A percentile compares a stretch with the other conserved stretches of the same genome.
phyloP scores from a whole-genome alignment of 2,113 vertebrate species.

The Leptodactylus fuscus region DNA sequence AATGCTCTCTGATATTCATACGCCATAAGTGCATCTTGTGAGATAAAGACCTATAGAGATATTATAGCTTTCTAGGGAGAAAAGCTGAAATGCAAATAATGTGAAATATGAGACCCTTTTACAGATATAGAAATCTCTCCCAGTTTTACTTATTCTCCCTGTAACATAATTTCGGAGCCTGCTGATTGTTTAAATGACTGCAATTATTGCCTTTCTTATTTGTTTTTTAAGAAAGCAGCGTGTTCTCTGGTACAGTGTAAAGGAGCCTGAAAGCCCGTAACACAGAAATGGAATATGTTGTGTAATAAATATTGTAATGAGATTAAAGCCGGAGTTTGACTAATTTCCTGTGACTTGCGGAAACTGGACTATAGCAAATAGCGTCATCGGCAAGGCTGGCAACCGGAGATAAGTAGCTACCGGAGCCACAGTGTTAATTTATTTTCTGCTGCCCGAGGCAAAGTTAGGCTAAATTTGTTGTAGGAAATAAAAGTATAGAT shows the following conservation, averaged over 20 bases:
- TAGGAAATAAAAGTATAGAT: conserved; percentile 43
- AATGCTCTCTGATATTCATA: neutral
- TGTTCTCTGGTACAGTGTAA: conserved; percentile 21
- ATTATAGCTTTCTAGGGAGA: conserved; percentile 6
- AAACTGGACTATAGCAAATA: conserved; percentile 35
- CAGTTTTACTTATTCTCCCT: conserved; percentile 14
- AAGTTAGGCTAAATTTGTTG: conserved; percentile 27
- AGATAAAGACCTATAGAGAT: neutral
- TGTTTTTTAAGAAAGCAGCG: conserved; percentile 28
- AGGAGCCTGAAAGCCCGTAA: conserved; percentile 38
- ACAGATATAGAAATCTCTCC: neutral
- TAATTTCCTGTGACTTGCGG: conserved; percentile 31
- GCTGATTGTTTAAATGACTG: conserved; percentile 42
- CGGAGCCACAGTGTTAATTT: conserved; percentile 43
- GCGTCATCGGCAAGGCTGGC: conserved; percentile 24
- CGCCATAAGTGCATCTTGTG: too few relatives aligned
- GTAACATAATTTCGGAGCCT: conserved; percentile 16
- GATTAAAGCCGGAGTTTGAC: conserved; percentile 30
- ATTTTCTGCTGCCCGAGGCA: conserved; percentile 41
- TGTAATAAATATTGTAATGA: conserved; percentile 51
- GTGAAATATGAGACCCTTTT: neutral
- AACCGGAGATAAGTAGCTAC: conserved; percentile 23
- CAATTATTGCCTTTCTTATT: conserved; percentile 50
- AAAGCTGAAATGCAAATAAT: neutral
- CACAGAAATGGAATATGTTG: conserved; percentile 17